Evolutionary conservation across 2,888 invertebrate genomes (phyloP).

Genomic region (Mesodorylaimus sp.): DNA sequence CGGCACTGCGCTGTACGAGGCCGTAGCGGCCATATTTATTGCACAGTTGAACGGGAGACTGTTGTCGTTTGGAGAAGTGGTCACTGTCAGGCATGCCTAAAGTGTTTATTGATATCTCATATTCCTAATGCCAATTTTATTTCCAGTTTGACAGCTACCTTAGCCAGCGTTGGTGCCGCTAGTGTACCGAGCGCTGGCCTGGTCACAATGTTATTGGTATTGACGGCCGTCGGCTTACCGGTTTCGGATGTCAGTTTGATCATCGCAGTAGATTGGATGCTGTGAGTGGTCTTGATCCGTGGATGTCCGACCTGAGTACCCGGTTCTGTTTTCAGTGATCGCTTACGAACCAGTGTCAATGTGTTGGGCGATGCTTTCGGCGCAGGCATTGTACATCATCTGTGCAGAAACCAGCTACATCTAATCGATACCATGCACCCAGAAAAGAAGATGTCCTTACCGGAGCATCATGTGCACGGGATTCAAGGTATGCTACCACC

Average conservation of each 20-base stretch:
- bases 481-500: too few species aligned
- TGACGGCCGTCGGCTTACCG: conserved; percentile 36
- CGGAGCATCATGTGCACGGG: too few species aligned
- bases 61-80: conserved; percentile 59
- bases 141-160: conserved; percentile 72
- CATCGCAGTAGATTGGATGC: conserved; percentile 37
- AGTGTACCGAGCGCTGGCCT: conserved; percentile 46
- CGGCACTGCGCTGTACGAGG: conserved; percentile 48
- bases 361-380: conserved; percentile 42
- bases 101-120: not conserved
- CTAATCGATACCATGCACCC: too few species aligned
- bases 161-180: conserved; percentile 93
- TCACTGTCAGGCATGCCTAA: conserved; percentile 56
- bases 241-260: conserved; percentile 37
- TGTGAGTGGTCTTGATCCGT: conserved; percentile 28
- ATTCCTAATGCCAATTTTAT: not conserved
- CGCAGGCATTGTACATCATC: conserved; percentile 41
- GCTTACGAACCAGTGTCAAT: conserved; percentile 41
- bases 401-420: conserved; percentile 35
- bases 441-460: too few species aligned
- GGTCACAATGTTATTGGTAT: conserved; percentile 33
- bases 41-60: conserved; percentile 66
- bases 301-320: not conserved
- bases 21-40: conserved; percentile 66
- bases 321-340: conserved; percentile 32